Evolutionary conservation across 23 tunicate genomes (phyloP).

Genomic region (Phallusia fumigata): DNA sequence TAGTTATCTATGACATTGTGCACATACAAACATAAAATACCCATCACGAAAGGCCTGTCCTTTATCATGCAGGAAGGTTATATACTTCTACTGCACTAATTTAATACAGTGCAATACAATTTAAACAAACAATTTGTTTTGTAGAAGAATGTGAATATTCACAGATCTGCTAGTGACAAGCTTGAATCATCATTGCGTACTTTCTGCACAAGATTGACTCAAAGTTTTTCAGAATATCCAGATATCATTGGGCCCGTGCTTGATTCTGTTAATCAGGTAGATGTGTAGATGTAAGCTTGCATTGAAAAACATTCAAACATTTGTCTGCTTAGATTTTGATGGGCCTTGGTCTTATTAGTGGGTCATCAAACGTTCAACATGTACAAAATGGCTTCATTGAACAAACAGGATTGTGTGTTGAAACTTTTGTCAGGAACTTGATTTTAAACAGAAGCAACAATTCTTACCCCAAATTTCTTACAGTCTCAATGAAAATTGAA

Average conservation of each 20-base stretch:
- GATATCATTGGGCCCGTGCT: constrained; percentile 39
- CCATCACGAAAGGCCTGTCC: no score
- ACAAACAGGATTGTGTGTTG: background rate
- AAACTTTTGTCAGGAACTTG: background rate
- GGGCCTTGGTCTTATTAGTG: background rate
- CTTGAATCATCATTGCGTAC: constrained; percentile 22
- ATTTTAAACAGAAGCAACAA: background rate
- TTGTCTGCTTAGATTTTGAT: background rate
- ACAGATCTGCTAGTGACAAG: background rate
- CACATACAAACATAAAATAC: no score
- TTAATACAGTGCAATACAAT: no score
- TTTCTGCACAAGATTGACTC: constrained; percentile 13
- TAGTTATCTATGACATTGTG: no score
- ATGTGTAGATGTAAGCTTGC: background rate
- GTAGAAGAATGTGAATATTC: background rate
- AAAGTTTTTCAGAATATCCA: constrained; percentile 40
- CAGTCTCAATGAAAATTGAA: background rate
- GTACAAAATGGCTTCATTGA: background rate
- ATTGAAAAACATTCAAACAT: background rate
- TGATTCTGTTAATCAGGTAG: constrained; percentile 41
- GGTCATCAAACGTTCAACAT: background rate
- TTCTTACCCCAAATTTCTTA: background rate
- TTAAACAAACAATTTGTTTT: no score
- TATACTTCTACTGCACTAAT: no score
- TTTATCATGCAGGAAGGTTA: no score